Conservation (phyloP, 1,140 invertebrate genomes). For the Idris sp. region DNA sequence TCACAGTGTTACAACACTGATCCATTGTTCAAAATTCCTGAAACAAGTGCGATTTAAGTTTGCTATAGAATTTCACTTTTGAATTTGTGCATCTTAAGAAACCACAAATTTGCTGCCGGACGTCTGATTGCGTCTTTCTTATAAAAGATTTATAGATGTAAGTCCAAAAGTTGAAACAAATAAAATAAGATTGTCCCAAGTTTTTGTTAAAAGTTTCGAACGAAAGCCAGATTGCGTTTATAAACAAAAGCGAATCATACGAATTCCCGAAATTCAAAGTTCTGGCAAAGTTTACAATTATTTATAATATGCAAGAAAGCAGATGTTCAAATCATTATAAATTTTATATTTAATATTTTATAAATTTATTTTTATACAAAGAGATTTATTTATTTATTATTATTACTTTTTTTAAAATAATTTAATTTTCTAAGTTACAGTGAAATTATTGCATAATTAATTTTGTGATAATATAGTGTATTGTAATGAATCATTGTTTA, state of each 20-base stretch:
- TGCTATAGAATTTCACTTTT: background rate
- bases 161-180: too few relatives aligned
- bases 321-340: too few relatives aligned
- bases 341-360: too few relatives aligned
- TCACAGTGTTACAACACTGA: too few relatives aligned
- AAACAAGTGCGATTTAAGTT: constrained; percentile 11
- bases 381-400: too few relatives aligned
- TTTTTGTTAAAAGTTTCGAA: constrained; percentile 21
- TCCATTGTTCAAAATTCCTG: constrained; percentile 6
- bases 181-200: too few relatives aligned
- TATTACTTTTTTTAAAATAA: too few relatives aligned
- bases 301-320: too few relatives aligned
- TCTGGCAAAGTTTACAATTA: constrained; percentile 28
- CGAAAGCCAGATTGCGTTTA: constrained; percentile 21
- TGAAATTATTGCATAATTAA: background rate
- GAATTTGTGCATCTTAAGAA: background rate
- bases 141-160: constrained; percentile 9
- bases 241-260: constrained; percentile 39
- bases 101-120: background rate
- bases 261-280: constrained; percentile 13
- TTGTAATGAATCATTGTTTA: constrained; percentile 45
- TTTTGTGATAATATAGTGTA: constrained; percentile 10
- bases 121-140: constrained; percentile 6
- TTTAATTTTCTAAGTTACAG: background rate
- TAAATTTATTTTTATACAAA: too few relatives aligned